phyloP scores from a whole-genome alignment of 2,888 invertebrate genomes.

The Rhingia campestris region DNA sequence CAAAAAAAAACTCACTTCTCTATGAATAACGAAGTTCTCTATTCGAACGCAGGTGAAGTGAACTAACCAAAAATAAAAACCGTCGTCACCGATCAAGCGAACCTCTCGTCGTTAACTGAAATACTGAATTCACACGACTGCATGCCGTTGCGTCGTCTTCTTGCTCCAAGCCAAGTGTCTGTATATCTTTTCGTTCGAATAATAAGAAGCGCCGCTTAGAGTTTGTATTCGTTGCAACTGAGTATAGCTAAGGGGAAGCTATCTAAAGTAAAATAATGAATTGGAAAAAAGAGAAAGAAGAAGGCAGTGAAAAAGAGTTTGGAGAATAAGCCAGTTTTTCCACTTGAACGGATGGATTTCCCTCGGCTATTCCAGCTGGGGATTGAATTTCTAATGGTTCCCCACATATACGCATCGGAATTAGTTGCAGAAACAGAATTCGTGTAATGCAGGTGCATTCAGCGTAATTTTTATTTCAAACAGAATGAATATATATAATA shows the following conservation, averaged over 20 bases:
- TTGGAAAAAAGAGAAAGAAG: constrained; percentile 26
- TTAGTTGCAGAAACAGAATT: neutral
- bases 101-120: constrained; percentile 54
- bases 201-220: constrained; percentile 44
- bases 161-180: constrained; percentile 31
- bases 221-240: constrained; percentile 10
- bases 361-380: constrained; percentile 22
- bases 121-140: constrained; percentile 40
- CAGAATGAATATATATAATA: no score
- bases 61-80: neutral
- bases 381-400: constrained; percentile 1
- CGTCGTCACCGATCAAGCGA: constrained; percentile 37
- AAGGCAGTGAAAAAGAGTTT: constrained; percentile 14
- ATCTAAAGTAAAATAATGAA: constrained; percentile 19
- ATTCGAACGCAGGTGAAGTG: constrained; percentile 6
- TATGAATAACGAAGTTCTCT: neutral
- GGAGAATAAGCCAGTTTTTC: constrained; percentile 66
- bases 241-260: constrained; percentile 1
- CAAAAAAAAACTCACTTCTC: no score
- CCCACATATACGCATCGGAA: neutral
- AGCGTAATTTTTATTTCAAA: neutral
- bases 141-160: constrained; percentile 28
- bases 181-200: constrained; percentile 54
- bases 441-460: constrained; percentile 26
- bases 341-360: constrained; percentile 49